Evolutionary conservation across 2,888 invertebrate species (phyloP).

Genomic region (Taenaris catops): DNA sequence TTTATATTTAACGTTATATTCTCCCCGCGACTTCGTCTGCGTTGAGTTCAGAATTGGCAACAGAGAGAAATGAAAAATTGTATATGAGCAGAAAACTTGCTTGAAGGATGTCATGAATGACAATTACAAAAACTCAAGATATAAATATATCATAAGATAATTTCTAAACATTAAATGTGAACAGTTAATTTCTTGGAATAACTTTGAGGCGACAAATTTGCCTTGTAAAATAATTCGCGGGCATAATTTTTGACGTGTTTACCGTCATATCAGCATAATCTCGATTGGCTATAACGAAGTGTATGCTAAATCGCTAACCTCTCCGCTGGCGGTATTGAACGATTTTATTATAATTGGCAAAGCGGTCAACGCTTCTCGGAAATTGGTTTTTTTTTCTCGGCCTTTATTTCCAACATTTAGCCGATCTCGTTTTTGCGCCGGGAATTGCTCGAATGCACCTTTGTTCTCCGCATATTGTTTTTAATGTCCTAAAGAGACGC

Average conservation of each 20-base stretch:
- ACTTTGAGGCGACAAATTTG: slow-evolving; percentile 3
- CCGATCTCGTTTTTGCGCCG: slow-evolving; percentile 66
- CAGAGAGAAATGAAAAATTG: too few relatives aligned
- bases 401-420: slow-evolving; percentile 61
- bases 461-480: slow-evolving; percentile 69
- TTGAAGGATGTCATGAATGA: too few relatives aligned
- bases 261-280: slow-evolving; percentile 20
- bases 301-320: slow-evolving; percentile 59
- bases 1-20: too few relatives aligned
- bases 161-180: too few relatives aligned
- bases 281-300: slow-evolving; percentile 35
- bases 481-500: slow-evolving; percentile 45
- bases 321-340: slow-evolving; percentile 62
- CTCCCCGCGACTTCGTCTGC: too few relatives aligned
- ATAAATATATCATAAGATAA: too few relatives aligned
- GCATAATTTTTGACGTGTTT: slow-evolving; percentile 16
- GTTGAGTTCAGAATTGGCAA: too few relatives aligned
- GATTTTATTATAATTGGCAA: slow-evolving; percentile 74
- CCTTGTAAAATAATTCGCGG: slow-evolving; percentile 20
- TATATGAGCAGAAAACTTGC: too few relatives aligned
- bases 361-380: slow-evolving; percentile 71
- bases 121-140: too few relatives aligned
- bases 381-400: slow-evolving; percentile 62
- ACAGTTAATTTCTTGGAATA: too few relatives aligned
- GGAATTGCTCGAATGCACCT: slow-evolving; percentile 54